These are phyloP conservation scores for Baronia brevicornis DNA, from an alignment of 2,888 invertebrate species.

Conservation along the genomic window DNA sequence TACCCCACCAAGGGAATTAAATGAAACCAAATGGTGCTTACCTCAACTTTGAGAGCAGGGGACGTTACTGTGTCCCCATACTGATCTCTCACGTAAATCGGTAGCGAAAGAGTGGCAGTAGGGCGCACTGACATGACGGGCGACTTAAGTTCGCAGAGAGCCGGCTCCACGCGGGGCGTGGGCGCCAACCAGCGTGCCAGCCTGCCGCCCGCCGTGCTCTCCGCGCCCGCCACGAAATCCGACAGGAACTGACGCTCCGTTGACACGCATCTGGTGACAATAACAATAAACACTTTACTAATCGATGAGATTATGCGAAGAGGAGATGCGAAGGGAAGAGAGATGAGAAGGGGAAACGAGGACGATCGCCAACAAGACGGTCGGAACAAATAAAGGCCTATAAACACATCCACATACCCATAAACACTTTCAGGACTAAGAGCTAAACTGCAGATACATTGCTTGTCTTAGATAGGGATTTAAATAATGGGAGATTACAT, in stretches of 20 bases:
- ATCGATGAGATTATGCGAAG: neutral
- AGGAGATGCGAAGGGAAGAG: too few species aligned
- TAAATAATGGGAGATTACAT: too few species aligned
- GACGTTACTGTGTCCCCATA: conserved; percentile 92
- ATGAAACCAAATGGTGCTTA: conserved; percentile 22
- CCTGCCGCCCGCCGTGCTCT: conserved; percentile 91
- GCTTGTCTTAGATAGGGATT: too few species aligned
- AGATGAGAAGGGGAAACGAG: too few species aligned
- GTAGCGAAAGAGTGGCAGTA: conserved; percentile 62
- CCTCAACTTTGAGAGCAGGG: conserved; percentile 86
- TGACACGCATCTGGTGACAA: conserved; percentile 82
- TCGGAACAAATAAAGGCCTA: too few species aligned
- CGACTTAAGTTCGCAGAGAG: conserved; percentile 88
- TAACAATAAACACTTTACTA: conserved; percentile 14
- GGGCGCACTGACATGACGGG: conserved; percentile 82
- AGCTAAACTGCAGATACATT: too few species aligned
- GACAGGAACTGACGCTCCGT: conserved; percentile 94
- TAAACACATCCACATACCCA: too few species aligned
- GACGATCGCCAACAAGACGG: too few species aligned
- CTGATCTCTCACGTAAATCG: conserved; percentile 91
- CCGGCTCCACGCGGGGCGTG: conserved; percentile 91
- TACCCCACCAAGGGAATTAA: neutral
- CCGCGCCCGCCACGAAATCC: conserved; percentile 91
- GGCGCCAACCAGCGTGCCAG: conserved; percentile 97
- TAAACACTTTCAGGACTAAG: too few species aligned